phyloP scores from a whole-genome alignment of 2,113 vertebrate genomes.

The Condylura cristata region DNA sequence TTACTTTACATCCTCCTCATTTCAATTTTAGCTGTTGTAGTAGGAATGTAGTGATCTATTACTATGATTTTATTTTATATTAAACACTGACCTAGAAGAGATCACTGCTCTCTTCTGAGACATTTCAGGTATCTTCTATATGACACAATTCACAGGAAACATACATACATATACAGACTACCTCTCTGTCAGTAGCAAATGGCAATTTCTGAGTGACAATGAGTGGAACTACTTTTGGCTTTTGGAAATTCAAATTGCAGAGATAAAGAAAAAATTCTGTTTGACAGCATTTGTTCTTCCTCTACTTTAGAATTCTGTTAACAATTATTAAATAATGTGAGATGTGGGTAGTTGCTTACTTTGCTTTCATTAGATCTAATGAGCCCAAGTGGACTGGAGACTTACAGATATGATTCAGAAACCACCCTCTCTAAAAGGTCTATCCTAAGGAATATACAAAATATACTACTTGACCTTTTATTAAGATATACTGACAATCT shows the following conservation, averaged over 20 bases:
- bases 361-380: slow-evolving; percentile 29
- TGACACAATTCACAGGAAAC: slow-evolving; percentile 49
- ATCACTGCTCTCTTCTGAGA: slow-evolving; percentile 29
- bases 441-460: background rate
- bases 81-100: slow-evolving; percentile 18
- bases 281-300: background rate
- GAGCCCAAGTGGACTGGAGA: background rate
- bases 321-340: background rate
- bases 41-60: background rate
- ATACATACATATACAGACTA: background rate
- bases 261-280: slow-evolving; percentile 12
- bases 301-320: background rate
- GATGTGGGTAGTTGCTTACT: background rate
- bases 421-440: background rate
- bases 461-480: background rate
- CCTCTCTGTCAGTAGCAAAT: slow-evolving; percentile 1
- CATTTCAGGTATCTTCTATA: slow-evolving; percentile 49
- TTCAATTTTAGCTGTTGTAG: slow-evolving; percentile 23
- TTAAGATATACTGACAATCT: slow-evolving; percentile 31
- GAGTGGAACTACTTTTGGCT: background rate
- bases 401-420: slow-evolving; percentile 27
- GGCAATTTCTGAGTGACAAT: slow-evolving; percentile 34
- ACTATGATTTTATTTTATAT: slow-evolving; percentile 29
- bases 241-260: background rate
- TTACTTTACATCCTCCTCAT: background rate